These are phyloP conservation scores for Dione vanillae DNA, from an alignment of 2,888 invertebrate genomes.

Conservation along the genomic window DNA sequence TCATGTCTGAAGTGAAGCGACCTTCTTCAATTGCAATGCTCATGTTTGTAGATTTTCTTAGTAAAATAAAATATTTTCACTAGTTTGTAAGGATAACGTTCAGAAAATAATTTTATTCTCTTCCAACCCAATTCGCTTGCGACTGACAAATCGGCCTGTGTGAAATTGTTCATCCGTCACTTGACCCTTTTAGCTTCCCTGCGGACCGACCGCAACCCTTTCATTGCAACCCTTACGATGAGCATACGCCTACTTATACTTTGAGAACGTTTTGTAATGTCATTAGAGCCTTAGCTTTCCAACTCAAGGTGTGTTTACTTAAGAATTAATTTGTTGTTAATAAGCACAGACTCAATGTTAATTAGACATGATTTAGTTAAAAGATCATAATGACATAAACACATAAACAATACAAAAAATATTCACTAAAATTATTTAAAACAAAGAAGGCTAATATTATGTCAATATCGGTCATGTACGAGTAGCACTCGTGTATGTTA, in stretches of 20 bases:
- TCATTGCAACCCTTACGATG: conserved; percentile 25
- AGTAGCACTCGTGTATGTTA: too few relatives aligned
- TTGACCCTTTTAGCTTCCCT: conserved; percentile 36
- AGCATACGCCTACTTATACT: conserved; percentile 30
- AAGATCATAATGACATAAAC: too few relatives aligned
- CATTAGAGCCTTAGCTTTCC: conserved; percentile 19
- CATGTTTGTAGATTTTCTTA: conserved; percentile 9
- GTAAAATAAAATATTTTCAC: neutral
- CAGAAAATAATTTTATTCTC: conserved; percentile 24
- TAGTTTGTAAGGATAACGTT: conserved; percentile 13
- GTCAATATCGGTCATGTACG: too few relatives aligned
- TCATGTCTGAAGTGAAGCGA: neutral
- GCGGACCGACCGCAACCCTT: conserved; percentile 36
- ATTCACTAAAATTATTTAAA: too few relatives aligned
- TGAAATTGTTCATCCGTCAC: conserved; percentile 36
- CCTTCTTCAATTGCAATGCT: conserved; percentile 9
- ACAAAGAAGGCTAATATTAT: too few relatives aligned
- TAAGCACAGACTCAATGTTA: too few relatives aligned
- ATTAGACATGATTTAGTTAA: too few relatives aligned
- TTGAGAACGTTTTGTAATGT: conserved; percentile 24
- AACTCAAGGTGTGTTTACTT: conserved; percentile 4
- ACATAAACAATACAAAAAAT: too few relatives aligned
- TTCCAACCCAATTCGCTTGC: conserved; percentile 30
- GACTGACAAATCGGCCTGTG: conserved; percentile 32
- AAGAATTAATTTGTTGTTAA: neutral